phyloP scores from a whole-genome alignment of 2,797 vertebrate species.

The Ctenopoma multispine region DNA sequence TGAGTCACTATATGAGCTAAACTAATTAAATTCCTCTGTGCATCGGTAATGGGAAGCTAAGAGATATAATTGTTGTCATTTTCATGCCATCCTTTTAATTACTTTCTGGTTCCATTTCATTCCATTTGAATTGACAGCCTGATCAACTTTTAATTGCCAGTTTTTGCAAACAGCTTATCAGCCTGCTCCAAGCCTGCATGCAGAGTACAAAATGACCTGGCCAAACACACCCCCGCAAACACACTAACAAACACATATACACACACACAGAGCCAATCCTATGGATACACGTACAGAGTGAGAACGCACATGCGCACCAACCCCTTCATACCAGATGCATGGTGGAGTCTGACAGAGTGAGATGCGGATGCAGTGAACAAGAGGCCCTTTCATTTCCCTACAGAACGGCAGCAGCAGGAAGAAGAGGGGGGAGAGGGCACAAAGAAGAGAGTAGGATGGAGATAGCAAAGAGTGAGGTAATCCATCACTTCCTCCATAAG shows the following conservation, averaged over 20 bases:
- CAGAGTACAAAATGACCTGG: constrained; percentile 79
- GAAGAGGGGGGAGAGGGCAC: constrained; percentile 30
- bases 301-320: constrained; percentile 31
- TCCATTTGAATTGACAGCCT: constrained; percentile 86
- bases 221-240: constrained; percentile 62
- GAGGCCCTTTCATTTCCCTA: constrained; percentile 76
- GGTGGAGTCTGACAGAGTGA: constrained; percentile 72
- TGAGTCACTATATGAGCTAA: constrained; percentile 66
- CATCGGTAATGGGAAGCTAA: constrained; percentile 82
- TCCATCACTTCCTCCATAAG: constrained; percentile 70
- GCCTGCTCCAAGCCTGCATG: constrained; percentile 79
- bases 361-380: constrained; percentile 76
- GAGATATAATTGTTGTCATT: constrained; percentile 86
- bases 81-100: constrained; percentile 86
- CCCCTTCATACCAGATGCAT: constrained; percentile 49
- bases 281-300: constrained; percentile 31
- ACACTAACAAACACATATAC: constrained; percentile 25
- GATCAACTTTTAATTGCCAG: constrained; percentile 88
- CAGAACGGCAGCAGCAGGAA: constrained; percentile 58
- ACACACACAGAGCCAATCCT: constrained; percentile 41
- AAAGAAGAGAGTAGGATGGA: constrained; percentile 36
- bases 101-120: constrained; percentile 89
- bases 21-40: constrained; percentile 85
- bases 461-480: constrained; percentile 66
- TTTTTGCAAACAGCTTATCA: constrained; percentile 86